Base-by-base conservation (phyloP, 2,888 invertebrate species). In the Chorisops tibialis region DNA sequence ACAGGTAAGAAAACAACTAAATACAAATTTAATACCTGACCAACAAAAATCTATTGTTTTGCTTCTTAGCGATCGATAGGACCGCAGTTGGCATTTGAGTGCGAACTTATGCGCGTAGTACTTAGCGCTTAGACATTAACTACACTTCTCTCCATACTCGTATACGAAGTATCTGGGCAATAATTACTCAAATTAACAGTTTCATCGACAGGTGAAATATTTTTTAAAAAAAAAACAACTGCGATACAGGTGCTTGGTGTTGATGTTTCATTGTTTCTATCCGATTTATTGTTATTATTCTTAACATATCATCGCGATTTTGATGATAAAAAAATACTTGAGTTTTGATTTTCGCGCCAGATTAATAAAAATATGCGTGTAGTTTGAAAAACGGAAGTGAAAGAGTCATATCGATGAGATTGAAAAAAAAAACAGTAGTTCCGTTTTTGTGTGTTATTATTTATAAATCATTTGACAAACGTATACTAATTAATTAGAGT, bases 401-500 rank as follows among this genome's bases (percentile, higher is more conserved):
- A 41, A 50, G 45, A 6, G 11, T 21, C 21, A 12, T 9, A 18
- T 7, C 3, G 9, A 41, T 19, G 4, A 9, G 19, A n/a, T 47
- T 47, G 6, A 18, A 7, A 18, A 12, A 21, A 21, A 19, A 47
- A 47, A 21, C 4, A 16, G 19, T 12, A 4, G 39, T 39, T 56
- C 43, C 43, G 41, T 45, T 11, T 12, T 39, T 37, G 43, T 39
- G 51, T 51, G 60, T 56, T 58, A 68, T 65, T 68, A 66, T 67
- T 66, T 68, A 68, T 70, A 67, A 67, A 74, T 72, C 72, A 75
- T 76, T 78, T 78, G 78, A 77, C 78, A 77, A 76, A 76, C 71
- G 75, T 72, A 74, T 75, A 78, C 78, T 78, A 78, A 78, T 78
- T 78, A 77, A 78, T 78, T 76, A 75, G 72, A 75, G 76, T 78